These are phyloP conservation scores for Caenorhabditis virilis DNA, from an alignment of 2,888 invertebrate species.

Conservation along the genomic window DNA sequence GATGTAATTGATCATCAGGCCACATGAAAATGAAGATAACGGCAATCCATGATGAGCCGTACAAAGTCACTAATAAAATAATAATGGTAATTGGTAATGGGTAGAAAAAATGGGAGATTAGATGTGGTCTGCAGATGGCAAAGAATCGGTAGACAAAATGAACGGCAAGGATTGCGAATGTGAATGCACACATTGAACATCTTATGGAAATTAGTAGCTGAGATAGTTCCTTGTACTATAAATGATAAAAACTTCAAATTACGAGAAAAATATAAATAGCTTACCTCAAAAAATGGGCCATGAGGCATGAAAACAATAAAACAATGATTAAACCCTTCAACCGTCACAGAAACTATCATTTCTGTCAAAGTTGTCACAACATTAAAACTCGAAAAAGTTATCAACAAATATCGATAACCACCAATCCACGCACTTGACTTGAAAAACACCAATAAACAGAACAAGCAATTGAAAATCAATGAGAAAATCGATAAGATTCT, in stretches of 20 bases:
- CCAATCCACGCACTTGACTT: conserved; percentile 7
- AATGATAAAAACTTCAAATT: too few relatives aligned
- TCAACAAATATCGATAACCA: conserved; percentile 8
- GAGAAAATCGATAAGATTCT: conserved; percentile 7
- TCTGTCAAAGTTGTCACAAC: conserved; percentile 3
- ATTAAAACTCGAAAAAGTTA: conserved; percentile 7
- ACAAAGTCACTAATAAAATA: neutral
- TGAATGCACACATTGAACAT: conserved; percentile 16
- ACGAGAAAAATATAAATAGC: too few relatives aligned
- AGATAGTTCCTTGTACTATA: neutral
- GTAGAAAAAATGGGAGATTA: conserved; percentile 1
- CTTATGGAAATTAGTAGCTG: conserved; percentile 6
- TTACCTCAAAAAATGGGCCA: conserved; percentile 6
- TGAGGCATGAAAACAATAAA: conserved; percentile 12
- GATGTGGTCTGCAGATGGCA: conserved; percentile 5
- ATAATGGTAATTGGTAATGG: neutral
- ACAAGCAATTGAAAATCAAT: conserved; percentile 5
- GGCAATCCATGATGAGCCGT: conserved; percentile 2
- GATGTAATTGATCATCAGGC: neutral
- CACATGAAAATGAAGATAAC: neutral
- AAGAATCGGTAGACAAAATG: conserved; percentile 15
- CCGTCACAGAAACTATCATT: conserved; percentile 7
- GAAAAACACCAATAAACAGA: conserved; percentile 6
- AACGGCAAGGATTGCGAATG: conserved; percentile 6
- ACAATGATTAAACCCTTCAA: conserved; percentile 11